phyloP scores from a whole-genome alignment of 2,113 vertebrate species.

The Neopipo cinnamomea region DNA sequence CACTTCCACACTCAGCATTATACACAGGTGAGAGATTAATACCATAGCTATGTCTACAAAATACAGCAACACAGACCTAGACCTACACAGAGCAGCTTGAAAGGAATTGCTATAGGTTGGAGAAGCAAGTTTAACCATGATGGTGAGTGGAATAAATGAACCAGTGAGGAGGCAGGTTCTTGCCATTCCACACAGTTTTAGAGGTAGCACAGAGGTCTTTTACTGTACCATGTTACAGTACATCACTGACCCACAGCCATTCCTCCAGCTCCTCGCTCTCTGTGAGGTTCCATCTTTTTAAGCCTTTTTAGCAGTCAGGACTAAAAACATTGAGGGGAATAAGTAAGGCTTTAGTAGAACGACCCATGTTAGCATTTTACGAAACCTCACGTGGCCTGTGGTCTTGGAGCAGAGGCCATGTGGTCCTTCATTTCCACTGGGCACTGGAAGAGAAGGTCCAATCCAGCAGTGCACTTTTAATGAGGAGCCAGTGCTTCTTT shows the following conservation, averaged over 20 bases:
- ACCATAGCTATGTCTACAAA: neutral
- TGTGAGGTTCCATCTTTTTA: neutral
- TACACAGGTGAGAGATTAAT: neutral
- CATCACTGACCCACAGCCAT: neutral
- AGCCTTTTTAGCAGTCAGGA: neutral
- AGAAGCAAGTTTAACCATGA: neutral
- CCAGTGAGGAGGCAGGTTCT: neutral
- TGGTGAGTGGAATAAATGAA: neutral
- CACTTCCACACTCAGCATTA: neutral
- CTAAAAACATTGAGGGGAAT: neutral
- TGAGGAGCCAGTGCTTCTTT: neutral
- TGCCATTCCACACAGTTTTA: neutral
- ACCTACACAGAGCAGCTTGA: neutral
- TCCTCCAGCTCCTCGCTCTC: neutral
- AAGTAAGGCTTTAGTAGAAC: neutral
- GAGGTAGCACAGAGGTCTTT: neutral
- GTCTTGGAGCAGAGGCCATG: neutral
- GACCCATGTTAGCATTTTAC: neutral
- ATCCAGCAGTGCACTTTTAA: neutral
- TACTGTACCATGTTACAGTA: neutral
- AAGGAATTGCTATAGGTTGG: neutral
- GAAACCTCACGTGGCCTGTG: neutral
- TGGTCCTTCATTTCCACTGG: neutral
- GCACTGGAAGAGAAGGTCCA: neutral
- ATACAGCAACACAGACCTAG: neutral